These are phyloP conservation scores for Macrotis lagotis DNA, from an alignment of 2,113 vertebrate species.

Conservation along the genomic window DNA sequence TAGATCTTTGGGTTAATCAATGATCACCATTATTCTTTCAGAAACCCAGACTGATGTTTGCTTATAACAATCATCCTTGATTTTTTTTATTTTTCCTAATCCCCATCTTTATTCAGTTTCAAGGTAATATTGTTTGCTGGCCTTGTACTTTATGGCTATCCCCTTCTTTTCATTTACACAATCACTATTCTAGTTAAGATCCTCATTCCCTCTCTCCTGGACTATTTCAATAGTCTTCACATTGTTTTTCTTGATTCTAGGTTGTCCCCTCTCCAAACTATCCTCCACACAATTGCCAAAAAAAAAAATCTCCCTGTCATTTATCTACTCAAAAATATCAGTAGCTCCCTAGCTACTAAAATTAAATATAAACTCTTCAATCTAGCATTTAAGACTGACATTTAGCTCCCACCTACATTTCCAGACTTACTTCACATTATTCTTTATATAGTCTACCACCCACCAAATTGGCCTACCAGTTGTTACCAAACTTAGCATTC, in stretches of 20 bases:
- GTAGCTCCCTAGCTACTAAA: neutral
- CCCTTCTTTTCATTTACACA: neutral
- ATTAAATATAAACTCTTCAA: neutral
- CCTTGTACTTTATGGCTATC: neutral
- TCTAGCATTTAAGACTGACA: neutral
- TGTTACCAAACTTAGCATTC: neutral
- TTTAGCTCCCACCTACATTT: neutral
- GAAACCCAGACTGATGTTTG: neutral
- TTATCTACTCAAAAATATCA: neutral
- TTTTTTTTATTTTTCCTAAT: neutral
- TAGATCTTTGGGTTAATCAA: too few relatives aligned
- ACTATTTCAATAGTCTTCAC: neutral
- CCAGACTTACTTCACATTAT: neutral
- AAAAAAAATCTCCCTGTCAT: neutral
- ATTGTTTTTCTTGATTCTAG: neutral
- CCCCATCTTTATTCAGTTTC: neutral
- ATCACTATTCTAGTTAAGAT: neutral
- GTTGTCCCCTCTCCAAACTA: neutral
- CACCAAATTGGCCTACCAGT: neutral
- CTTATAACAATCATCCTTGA: neutral
- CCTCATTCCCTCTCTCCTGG: neutral
- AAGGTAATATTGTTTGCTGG: neutral
- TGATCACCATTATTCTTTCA: neutral
- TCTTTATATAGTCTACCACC: neutral
- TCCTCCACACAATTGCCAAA: neutral